Conservation (phyloP, 2,888 invertebrate genomes). For the Thecocarcelia acutangulata region DNA sequence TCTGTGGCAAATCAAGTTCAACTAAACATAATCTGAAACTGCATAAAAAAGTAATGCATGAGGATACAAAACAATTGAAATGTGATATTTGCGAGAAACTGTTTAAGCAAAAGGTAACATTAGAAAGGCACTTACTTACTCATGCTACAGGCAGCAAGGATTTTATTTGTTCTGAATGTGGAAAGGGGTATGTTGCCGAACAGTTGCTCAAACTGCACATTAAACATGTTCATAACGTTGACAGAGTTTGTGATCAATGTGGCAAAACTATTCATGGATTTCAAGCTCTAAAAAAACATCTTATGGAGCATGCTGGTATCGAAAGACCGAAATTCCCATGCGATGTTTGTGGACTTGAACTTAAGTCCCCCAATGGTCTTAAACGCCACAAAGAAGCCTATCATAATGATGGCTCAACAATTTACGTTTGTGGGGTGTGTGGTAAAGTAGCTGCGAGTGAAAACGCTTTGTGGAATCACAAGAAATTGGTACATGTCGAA, state of each 20-base stretch:
- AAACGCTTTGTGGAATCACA: constrained; percentile 71
- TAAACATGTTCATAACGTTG: constrained; percentile 69
- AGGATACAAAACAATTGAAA: constrained; percentile 56
- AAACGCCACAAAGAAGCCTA: constrained; percentile 70
- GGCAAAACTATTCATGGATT: constrained; percentile 69
- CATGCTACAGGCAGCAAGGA: constrained; percentile 68
- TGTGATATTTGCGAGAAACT: constrained; percentile 71
- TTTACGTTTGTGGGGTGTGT: constrained; percentile 71
- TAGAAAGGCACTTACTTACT: constrained; percentile 70
- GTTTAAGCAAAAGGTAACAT: constrained; percentile 65
- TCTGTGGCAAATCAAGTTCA: constrained; percentile 70
- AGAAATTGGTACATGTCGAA: constrained; percentile 71
- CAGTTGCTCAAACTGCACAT: constrained; percentile 67
- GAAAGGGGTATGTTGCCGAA: constrained; percentile 68
- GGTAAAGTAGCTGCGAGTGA: constrained; percentile 71
- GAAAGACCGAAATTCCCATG: constrained; percentile 68
- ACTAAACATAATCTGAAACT: constrained; percentile 67
- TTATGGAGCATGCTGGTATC: constrained; percentile 69
- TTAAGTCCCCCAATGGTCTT: constrained; percentile 69
- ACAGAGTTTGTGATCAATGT: constrained; percentile 69
- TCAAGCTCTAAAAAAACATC: constrained; percentile 65
- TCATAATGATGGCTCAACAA: constrained; percentile 70
- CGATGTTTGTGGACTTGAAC: constrained; percentile 69
- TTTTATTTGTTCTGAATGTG: constrained; percentile 71
- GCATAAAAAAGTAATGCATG: constrained; percentile 70